phyloP scores from a whole-genome alignment of 2,113 vertebrate species.

The Sceloporus tristichus region DNA sequence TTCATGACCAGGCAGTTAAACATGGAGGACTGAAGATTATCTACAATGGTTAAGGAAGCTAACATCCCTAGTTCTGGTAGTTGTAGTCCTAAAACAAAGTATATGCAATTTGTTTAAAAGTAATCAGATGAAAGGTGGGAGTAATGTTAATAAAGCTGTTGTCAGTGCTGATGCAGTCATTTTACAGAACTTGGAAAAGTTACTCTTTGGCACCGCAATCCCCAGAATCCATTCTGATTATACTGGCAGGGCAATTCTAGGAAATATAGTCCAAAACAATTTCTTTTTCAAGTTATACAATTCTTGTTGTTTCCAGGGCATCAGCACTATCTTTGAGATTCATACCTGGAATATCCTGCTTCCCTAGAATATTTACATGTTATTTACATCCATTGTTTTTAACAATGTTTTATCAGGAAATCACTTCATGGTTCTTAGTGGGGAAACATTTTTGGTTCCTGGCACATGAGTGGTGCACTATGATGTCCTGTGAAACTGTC shows the following conservation, averaged over 20 bases:
- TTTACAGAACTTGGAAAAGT: too few species aligned
- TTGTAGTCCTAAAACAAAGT: background rate
- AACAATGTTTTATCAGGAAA: background rate
- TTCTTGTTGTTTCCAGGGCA: background rate
- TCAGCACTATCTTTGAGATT: background rate
- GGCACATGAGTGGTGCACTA: background rate
- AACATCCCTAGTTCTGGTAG: too few species aligned
- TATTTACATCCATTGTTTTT: background rate
- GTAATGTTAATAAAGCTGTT: too few species aligned
- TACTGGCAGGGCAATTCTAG: too few species aligned
- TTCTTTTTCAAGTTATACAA: too few species aligned
- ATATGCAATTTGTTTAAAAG: background rate
- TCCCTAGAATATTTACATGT: background rate
- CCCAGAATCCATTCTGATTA: too few species aligned
- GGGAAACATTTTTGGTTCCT: background rate
- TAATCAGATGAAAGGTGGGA: background rate
- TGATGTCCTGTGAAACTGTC: background rate
- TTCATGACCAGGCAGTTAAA: background rate
- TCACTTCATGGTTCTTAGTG: background rate
- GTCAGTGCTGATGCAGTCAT: too few species aligned
- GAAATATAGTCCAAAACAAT: too few species aligned
- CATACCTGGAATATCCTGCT: background rate
- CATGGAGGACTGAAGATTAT: background rate
- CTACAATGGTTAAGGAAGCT: background rate
- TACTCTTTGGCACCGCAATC: too few species aligned